Evolutionary conservation across 2,113 vertebrate species (phyloP), one percentile per base, ranked within the genome.

Genomic region (Ceyx margarethae): DNA sequence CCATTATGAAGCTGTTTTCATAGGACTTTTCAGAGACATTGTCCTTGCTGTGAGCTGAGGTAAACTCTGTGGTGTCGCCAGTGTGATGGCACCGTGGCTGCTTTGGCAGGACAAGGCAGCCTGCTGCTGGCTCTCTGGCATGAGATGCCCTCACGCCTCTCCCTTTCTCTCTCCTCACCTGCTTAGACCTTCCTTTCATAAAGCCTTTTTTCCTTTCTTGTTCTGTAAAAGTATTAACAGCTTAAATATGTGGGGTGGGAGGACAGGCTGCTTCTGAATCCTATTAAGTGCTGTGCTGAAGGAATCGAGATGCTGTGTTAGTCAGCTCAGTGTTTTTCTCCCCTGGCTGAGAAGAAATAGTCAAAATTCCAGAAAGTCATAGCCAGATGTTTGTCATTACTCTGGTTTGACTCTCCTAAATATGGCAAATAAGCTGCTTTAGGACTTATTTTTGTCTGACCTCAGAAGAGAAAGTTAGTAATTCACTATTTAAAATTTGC

Each of bases 311-410:
- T 94, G 87, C 78, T 67, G 3, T 95, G 65, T 80, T 75, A 91
- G 88, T 75, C 78, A 95, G 81, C 81, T 95, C 93, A 33, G 48
- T 95, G 93, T 92, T 96, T 95, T 92, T 53, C 87, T 95, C 87
- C 87, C 74, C 75, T 91, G 91, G 51, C 94, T 6, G 46, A 94
- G 81, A 94, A 97, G 89, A 96, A 97, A 97, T 95, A 96, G 88
- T 94, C 95, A 92, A 61, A 95, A 97, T 98, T 97, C 97, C 96
- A 96, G 86, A 96, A 95, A 90, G 93, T 95, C 83, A n/a, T 68
- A 95, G 96, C 96, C 97, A 97, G 96, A 97, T 97, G 97, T 97
- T 96, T 97, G 95, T 94, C 95, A 42, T 96, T 94, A 87, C 95
- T 96, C 68, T 0, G 16, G 48, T 95, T 91, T 61, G 82, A 87